Conservation (phyloP, 2,797 vertebrate genomes). For the Epinephelus coioides region DNA sequence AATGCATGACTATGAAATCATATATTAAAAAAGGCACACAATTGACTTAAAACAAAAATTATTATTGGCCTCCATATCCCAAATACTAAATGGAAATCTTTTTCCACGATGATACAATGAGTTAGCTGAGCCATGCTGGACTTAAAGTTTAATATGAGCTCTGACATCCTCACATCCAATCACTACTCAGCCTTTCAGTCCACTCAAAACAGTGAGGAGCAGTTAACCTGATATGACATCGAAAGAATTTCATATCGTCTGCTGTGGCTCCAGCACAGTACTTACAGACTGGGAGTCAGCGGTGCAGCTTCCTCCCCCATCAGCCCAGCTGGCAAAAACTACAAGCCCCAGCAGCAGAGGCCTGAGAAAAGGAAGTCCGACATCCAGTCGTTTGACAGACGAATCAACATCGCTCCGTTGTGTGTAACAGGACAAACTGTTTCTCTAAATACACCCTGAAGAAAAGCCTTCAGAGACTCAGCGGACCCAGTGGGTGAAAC, state of each 20-base stretch:
- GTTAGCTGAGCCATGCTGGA: not conserved
- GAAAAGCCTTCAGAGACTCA: constrained; percentile 28
- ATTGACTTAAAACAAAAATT: not conserved
- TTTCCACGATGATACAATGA: too few relatives aligned
- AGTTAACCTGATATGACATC: not conserved
- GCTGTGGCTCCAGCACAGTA: constrained; percentile 45
- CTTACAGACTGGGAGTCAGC: constrained; percentile 68
- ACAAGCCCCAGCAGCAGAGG: constrained; percentile 68
- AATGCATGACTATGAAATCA: not conserved
- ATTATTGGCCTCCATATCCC: not conserved
- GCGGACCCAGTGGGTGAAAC: constrained; percentile 48
- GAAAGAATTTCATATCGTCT: not conserved
- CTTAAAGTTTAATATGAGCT: not conserved
- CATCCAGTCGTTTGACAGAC: constrained; percentile 30
- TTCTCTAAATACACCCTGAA: constrained; percentile 41
- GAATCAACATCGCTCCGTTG: constrained; percentile 17
- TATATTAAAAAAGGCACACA: not conserved
- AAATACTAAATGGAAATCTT: not conserved
- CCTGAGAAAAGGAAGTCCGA: constrained; percentile 30
- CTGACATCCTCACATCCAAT: not conserved
- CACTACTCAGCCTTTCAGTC: constrained; percentile 4
- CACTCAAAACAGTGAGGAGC: not conserved
- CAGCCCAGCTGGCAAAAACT: constrained; percentile 64
- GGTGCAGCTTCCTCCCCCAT: constrained; percentile 69
- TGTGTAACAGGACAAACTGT: constrained; percentile 37